phyloP scores from a whole-genome alignment of 1,140 invertebrate genomes.

The Drosophila elegans region DNA sequence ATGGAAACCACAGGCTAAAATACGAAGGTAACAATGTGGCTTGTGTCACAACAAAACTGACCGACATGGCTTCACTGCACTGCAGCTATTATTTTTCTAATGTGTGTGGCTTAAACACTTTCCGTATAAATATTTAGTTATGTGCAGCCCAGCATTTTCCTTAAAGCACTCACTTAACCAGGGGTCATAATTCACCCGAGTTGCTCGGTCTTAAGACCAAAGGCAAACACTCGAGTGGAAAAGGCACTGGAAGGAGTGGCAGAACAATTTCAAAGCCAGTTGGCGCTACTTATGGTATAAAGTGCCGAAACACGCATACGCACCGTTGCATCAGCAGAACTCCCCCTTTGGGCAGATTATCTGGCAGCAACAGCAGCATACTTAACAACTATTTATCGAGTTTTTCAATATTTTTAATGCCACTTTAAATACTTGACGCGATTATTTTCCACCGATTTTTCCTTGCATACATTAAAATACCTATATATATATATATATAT shows the following conservation, averaged over 20 bases:
- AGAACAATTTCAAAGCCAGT: neutral
- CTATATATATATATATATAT: conserved; percentile 2
- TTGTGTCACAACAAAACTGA: neutral
- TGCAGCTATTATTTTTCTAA: neutral
- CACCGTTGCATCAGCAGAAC: conserved; percentile 28
- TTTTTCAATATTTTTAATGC: conserved; percentile 83
- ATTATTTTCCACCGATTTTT: conserved; percentile 79
- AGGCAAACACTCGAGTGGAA: conserved; percentile 5
- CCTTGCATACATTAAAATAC: conserved; percentile 52
- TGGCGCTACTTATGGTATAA: conserved; percentile 24
- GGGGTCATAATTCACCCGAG: conserved; percentile 6
- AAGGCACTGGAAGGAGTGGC: neutral
- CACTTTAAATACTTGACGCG: conserved; percentile 80
- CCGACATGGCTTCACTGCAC: neutral
- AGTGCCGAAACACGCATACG: conserved; percentile 52
- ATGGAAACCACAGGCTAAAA: neutral
- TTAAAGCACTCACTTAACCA: conserved; percentile 9
- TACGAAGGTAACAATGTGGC: neutral
- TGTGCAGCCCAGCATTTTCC: conserved; percentile 1
- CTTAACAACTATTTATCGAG: conserved; percentile 82
- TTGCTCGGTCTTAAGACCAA: conserved; percentile 4
- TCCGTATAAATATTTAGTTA: conserved; percentile 3
- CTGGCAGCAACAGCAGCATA: conserved; percentile 29
- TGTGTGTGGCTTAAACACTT: neutral
- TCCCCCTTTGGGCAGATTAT: conserved; percentile 24